These are phyloP conservation scores for Cydia fagiglandana DNA, from an alignment of 1,140 invertebrate species.

Conservation along the genomic window DNA sequence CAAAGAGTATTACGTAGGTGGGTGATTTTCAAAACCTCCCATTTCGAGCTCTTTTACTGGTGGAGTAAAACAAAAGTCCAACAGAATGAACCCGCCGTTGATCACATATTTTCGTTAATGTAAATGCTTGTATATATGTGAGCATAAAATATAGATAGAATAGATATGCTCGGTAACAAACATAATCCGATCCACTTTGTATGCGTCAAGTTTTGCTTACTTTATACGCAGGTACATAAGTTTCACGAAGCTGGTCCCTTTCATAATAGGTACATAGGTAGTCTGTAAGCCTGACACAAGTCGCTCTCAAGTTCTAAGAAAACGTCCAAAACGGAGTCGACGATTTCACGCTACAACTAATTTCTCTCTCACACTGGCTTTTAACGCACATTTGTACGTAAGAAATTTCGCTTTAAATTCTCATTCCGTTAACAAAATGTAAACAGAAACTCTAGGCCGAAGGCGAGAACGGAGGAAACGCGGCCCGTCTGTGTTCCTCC, in stretches of 20 bases:
- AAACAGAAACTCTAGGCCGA: conserved; percentile 60
- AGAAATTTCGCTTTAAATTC: conserved; percentile 71
- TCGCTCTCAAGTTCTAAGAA: conserved; percentile 27
- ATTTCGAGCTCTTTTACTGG: too few species aligned
- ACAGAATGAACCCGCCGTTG: too few species aligned
- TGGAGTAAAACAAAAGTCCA: too few species aligned
- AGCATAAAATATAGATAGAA: neutral
- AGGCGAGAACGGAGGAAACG: conserved; percentile 45
- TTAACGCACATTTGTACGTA: conserved; percentile 63
- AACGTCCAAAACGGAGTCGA: conserved; percentile 35
- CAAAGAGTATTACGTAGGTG: too few species aligned
- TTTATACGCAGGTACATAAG: neutral
- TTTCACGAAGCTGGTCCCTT: neutral
- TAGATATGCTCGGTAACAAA: neutral
- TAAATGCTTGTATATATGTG: neutral
- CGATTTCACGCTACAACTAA: conserved; percentile 54
- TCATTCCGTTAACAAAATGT: conserved; percentile 72
- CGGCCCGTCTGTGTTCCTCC: conserved; percentile 48
- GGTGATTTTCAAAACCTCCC: too few species aligned
- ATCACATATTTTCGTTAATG: neutral
- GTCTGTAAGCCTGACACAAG: conserved; percentile 15
- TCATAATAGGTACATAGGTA: conserved; percentile 10
- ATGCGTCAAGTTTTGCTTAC: neutral
- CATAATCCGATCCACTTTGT: conserved; percentile 6
- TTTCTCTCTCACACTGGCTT: conserved; percentile 43